Base-by-base conservation (phyloP, 2,888 invertebrate species). In the Stegophylla sp. region DNA sequence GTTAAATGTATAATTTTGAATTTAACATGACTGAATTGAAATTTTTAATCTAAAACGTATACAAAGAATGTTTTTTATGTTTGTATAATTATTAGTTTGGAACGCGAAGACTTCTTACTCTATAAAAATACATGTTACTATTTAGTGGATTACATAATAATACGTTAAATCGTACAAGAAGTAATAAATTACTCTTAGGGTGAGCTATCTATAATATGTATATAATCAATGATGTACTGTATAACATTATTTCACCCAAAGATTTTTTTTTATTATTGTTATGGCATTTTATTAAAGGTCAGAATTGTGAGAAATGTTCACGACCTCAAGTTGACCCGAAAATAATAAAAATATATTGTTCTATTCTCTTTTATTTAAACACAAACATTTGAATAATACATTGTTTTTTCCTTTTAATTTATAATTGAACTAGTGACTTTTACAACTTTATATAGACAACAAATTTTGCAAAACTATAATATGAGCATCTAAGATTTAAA, bases 201-300 rank as follows among this genome's bases (percentile, higher is more conserved):
- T 15, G n/a, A 74, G 48, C 28, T 63, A 20, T 63, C 15, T 48
- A 74, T 34, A 63, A 34, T 51, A 63, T 28, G 26, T 51, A 23
- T 69, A 5, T 61, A 28, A 28, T 61, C n/a, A 28, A 53, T 53
- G 15, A 1, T 45, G 34, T 4, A 26, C 26, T 10, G 13, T 15
- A 45, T 48, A 28, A 48, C 34, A 10, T 51, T 20, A 48, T 20
- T 74, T 20, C 10, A 15, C n/a, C 20, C 45, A 20, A 51, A 56
- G 56, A 4, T 72, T 23, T 23, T 51, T 23, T 23, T 51, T 15
- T 51, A 41, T 75, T 63, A 34, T 63, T 64, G 9, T 45, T 43
- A 43, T 76, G 76, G 66, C 76, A 76, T 76, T 76, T 76, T 45
- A 45, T 67, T 43, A 76, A 76, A 76, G 76, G 76, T 76, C 56